Evolutionary conservation across 2,888 invertebrate genomes (phyloP), one percentile per base, ranked within the genome.

Genomic region (Synergus gifuensis): DNA sequence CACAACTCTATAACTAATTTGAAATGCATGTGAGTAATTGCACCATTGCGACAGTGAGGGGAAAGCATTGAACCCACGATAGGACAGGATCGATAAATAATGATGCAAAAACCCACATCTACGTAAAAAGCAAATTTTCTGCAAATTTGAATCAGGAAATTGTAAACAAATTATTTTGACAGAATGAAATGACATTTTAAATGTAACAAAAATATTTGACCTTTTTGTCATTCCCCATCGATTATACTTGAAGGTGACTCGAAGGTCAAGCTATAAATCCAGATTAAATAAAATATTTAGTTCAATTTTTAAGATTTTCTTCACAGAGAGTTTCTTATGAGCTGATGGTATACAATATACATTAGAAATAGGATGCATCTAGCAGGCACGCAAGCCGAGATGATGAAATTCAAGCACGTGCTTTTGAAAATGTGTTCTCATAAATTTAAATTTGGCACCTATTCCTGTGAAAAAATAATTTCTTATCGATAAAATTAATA

Each of bases 321-420:
- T 18, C 2, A 5, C 2, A 28, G 12, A 5, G 22, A 62, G 5
- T 28, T 62, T 62, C 14, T 28, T 28, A 4, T 22, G 14, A 28
- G 2, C 12, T 22, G 28, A 62, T 54, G 49, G 11, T 46, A 11
- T 46, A 46, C 11, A 14, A 12, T 46, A 4, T 46, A 14, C 18
- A 66, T 18, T 11, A 44, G 5, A 5, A 69, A 49, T 28, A 14
- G 11, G 12, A 36, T 73, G n/a, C 8, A 40, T 66, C 44, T 36
- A 16, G 7, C 16, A 14, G 49, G 54, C 54, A 54, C 54, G 54
- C n/a, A 16, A 54, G n/a, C 54, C 54, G 67, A 22, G 18, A 73
- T 73, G 73, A 54, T 18, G 54, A 73, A 73, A 73, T 73, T 36
- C 40, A 36, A 73, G 28, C 73, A 73, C 73, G 73, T 54, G 73